Evolutionary conservation across 2,113 vertebrate species (phyloP), one percentile per base, ranked within the genome.

Genomic region (Tyto alba): DNA sequence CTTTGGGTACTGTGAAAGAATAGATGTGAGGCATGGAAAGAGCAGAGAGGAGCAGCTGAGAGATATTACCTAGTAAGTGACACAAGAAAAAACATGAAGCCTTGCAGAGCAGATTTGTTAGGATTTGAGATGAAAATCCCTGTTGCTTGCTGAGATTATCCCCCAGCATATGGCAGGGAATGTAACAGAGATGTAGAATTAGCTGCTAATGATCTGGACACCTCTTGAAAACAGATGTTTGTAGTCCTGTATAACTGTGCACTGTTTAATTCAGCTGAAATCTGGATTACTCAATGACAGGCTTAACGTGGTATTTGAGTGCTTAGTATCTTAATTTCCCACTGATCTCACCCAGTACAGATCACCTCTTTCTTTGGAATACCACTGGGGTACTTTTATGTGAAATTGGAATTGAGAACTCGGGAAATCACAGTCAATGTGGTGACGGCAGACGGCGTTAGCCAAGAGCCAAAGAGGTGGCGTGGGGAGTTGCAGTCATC

Each of bases 81-180:
- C 63, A 85, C 40, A 59, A 89, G 93, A 88, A 89, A 95, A 93
- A 6, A 16, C 50, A 36, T 6, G 60, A 93, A 92, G 50, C 73
- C 80, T 84, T 62, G 23, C 63, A 75, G 77, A 95, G 80, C 84
- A 96, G 94, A 97, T 97, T 95, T 96, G 80, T 66, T 94, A 30
- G 96, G 86, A 96, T 95, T 96, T 96, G 95, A 89, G 69, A 95
- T 76, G 77, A 95, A 96, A 97, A 97, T 93, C 94, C 94, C 53
- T 67, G 57, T 94, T 68, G 62, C 62, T 95, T 79, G 76, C 50
- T 59, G 86, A 90, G 94, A 95, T 96, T 91, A 96, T 96, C 89
- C 45, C 79, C 57, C 73, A 87, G 73, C 94, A 95, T 95, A 93
- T 94, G 95, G 90, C 85, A 91, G 92, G 45, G 92, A 92, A 43